Conservation (phyloP, 2,797 vertebrate species). For the Siniperca obscura region DNA sequence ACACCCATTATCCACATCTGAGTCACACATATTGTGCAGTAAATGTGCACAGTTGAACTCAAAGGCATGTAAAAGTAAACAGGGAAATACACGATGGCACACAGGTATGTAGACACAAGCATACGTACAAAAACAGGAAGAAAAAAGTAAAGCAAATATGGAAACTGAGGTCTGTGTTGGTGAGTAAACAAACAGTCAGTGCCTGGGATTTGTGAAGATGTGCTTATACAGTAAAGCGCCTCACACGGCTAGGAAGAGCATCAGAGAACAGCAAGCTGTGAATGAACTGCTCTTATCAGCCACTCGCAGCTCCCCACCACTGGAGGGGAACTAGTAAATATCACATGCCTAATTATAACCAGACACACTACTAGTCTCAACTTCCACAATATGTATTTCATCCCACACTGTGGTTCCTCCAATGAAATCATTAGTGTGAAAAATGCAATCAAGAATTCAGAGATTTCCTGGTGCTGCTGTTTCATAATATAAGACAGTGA, state of each 20-base stretch:
- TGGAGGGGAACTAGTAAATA: constrained; percentile 78
- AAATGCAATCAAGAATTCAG: constrained; percentile 57
- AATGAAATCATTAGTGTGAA: constrained; percentile 60
- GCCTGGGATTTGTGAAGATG: constrained; percentile 53
- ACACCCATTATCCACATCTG: constrained; percentile 21
- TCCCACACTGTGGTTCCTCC: constrained; percentile 57
- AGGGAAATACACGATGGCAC: not conserved
- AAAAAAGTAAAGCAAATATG: constrained; percentile 42
- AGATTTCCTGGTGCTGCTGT: constrained; percentile 48
- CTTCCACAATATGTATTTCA: constrained; percentile 69
- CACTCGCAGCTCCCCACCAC: constrained; percentile 67
- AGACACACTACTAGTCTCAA: constrained; percentile 67
- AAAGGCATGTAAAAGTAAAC: constrained; percentile 31
- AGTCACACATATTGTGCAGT: constrained; percentile 3
- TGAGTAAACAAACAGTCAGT: constrained; percentile 62
- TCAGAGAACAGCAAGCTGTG: constrained; percentile 62
- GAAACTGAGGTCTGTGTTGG: constrained; percentile 45
- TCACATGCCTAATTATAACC: constrained; percentile 80
- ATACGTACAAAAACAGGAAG: constrained; percentile 5
- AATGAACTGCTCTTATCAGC: constrained; percentile 74
- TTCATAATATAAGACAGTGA: constrained; percentile 44
- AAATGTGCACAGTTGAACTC: constrained; percentile 9
- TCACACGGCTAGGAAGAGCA: constrained; percentile 44
- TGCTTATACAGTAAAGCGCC: constrained; percentile 52
- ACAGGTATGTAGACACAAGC: constrained; percentile 37